Conservation (phyloP, 2,113 vertebrate genomes). For the Sander lucioperca region DNA sequence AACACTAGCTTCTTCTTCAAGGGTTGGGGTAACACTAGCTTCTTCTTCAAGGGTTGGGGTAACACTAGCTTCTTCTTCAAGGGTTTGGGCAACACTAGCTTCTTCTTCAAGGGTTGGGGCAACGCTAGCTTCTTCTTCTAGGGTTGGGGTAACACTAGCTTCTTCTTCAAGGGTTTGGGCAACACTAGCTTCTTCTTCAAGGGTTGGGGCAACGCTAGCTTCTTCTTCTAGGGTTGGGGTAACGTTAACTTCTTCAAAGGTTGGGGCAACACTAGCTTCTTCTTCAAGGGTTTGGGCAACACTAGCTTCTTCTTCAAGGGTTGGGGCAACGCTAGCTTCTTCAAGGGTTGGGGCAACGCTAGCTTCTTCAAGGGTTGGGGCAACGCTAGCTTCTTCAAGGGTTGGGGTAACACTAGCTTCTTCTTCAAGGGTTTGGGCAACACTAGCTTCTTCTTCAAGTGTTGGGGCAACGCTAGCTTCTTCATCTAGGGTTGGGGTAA, state of each 20-base stretch:
- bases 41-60: neutral
- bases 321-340: neutral
- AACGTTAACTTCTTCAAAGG: neutral
- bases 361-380: neutral
- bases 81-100: neutral
- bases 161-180: neutral
- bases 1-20: neutral
- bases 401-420: neutral
- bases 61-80: neutral
- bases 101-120: slow-evolving; percentile 2
- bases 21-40: neutral
- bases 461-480: neutral
- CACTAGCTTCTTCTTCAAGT: neutral
- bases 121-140: slow-evolving; percentile 15
- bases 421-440: neutral
- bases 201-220: neutral
- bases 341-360: neutral
- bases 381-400: neutral
- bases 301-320: neutral
- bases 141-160: neutral
- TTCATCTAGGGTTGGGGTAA: neutral
- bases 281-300: neutral
- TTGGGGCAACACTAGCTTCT: neutral
- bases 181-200: neutral
- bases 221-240: neutral